Base-by-base conservation (phyloP, 2,797 vertebrate genomes). In the Sylvia borin region DNA sequence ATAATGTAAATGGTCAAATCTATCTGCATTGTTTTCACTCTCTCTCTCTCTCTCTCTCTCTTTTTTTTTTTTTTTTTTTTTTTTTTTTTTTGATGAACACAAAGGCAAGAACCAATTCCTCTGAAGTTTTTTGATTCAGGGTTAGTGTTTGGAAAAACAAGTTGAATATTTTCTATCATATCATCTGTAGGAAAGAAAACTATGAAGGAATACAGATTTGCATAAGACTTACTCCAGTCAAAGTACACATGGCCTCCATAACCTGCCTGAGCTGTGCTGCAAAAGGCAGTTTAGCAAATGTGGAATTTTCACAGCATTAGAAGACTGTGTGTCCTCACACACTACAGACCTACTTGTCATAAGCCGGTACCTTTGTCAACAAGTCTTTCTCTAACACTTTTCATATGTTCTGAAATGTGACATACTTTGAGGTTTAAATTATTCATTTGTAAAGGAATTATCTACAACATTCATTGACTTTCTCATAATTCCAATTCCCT, bases 291-390 rank as follows among this genome's bases (percentile, higher is more conserved):
- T 73, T 53, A 73, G 58, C 32, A 72, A 96, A 79, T 11, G 5
- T 13, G 13, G 36, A 34, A 11, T 42, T 87, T 70, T 76, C 40
- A 73, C 14, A 94, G 48, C 10, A 71, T 9, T n/a, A 11, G 43
- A 55, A 61, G 20, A 24, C 6, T 55, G 24, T 31, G 9, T 40
- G 18, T 34, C 80, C 43, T 85, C 70, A 40, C 6, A 29, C 22
- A 31, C 26, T 65, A 20, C 11, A 43, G 26, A 62, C 11, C 20
- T 70, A 57, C 11, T 50, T 60, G 22, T 36, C 19, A 15, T 34
- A 45, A 36, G 5, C 19, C 32, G 54, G 64, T 47, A 19, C 4
- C 5, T 68, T 31, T 0, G 0, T 61, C 16, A 61, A 22, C 9
- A 50, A 4, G 65, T 62, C 11, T 81, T 67, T 68, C 36, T 8